Percentiles rank a stretch among this genome's conserved stretches.
phyloP scores from a whole-genome alignment of 2,888 invertebrate species.

The Clitarchus hookeri region DNA sequence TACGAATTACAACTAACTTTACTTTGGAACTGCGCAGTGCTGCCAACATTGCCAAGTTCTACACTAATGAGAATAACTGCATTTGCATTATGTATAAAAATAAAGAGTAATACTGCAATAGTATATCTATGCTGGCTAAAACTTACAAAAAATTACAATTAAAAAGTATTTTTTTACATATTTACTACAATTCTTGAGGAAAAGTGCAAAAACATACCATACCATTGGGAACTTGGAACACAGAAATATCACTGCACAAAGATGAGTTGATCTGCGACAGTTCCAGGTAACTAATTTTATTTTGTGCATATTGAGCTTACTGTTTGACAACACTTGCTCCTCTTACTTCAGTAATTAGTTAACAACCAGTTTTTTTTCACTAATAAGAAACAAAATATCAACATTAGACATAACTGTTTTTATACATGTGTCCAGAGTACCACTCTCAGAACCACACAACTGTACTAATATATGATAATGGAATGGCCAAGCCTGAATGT shows the following conservation, averaged over 20 bases:
- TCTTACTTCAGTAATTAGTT: neutral
- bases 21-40: neutral
- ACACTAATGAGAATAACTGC: neutral
- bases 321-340: neutral
- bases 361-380: neutral
- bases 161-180: neutral
- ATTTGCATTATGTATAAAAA: neutral
- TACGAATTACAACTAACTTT: neutral
- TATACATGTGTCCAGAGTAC: neutral
- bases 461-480: neutral
- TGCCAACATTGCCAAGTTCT: neutral
- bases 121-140: neutral
- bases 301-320: neutral
- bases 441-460: neutral
- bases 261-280: neutral
- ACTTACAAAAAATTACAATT: neutral
- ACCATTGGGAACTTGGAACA: neutral
- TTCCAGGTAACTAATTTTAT: conserved; percentile 14
- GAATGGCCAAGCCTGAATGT: conserved; percentile 7
- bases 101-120: neutral
- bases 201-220: neutral
- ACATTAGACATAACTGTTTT: neutral
- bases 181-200: neutral
- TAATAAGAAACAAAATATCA: neutral
- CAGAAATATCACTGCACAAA: neutral